These are phyloP conservation scores for Pogonomyrmex californicus DNA, from an alignment of 1,140 invertebrate genomes.

Conservation along the genomic window DNA sequence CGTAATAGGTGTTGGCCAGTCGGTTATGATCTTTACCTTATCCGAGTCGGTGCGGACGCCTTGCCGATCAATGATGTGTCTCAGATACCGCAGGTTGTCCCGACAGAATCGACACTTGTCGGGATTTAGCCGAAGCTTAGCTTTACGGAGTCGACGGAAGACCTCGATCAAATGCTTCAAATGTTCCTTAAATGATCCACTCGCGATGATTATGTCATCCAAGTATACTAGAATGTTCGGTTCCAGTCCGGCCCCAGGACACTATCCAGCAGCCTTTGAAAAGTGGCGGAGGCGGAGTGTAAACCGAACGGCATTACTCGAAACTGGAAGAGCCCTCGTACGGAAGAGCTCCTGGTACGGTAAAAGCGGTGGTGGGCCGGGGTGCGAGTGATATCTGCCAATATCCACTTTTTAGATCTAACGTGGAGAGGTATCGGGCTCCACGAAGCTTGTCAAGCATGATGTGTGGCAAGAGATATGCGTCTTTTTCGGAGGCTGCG, in stretches of 20 bases:
- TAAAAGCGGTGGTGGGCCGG: neutral
- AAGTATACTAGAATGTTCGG: neutral
- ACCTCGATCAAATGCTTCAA: too few relatives aligned
- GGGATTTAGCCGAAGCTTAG: neutral
- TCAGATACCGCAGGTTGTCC: neutral
- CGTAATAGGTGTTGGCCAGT: neutral
- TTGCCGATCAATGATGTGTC: neutral
- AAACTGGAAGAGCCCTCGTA: neutral
- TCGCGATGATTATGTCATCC: neutral
- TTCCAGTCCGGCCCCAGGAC: neutral
- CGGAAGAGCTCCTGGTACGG: neutral
- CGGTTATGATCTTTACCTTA: neutral
- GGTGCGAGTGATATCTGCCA: neutral
- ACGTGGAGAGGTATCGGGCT: too few relatives aligned
- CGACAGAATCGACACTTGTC: neutral
- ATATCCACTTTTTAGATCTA: neutral
- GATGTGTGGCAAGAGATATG: too few relatives aligned
- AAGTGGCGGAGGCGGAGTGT: neutral
- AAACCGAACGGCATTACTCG: neutral
- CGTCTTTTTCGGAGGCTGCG: too few relatives aligned
- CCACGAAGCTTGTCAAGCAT: too few relatives aligned
- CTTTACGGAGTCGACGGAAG: neutral
- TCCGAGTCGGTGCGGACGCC: neutral
- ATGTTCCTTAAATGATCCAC: neutral
- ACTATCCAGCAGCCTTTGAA: neutral